Evolutionary conservation across 1,140 invertebrate species (phyloP), one percentile per base, ranked within the genome.

Genomic region (Paramacrobiotus metropolitanus): DNA sequence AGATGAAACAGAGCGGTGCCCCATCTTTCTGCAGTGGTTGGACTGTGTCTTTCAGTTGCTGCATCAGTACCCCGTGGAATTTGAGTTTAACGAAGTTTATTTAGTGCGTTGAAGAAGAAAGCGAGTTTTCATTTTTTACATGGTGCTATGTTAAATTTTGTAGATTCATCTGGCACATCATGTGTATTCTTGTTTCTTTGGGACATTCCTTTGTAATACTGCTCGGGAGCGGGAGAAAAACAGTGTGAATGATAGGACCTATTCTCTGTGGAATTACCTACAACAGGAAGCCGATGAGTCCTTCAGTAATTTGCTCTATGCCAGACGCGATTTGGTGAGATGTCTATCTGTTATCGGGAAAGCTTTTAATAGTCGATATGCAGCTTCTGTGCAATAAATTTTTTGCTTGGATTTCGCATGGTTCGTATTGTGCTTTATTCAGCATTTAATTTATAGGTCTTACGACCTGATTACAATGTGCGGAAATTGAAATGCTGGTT

Each of bases 11-110:
- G 91, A 97, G 74, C 77, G 84, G 61, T 91, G 87, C 71, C 94
- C 94, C 20, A 87, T 97, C 63, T 98, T 98, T 76, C 75, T 97
- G 44, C 93, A 97, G 72, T 98, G 91, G 88, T 77, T 97, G 2
- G 93, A 98, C 70, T 88, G 90, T 69, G 84, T 97, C 0, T 85
- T 94, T 76, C 93, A 98, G 74, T 76, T 97, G 55, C 78, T 85
- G 64, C 67, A 74, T 64, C 89, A 96, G 75, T 94, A 87, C 74
- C 86, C 87, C 2, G 87, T 85, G 72, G 82, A 82, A 68, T 98
- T 98, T 76, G 85, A 97, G 77, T 96, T 96, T 75, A 93, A 89
- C 66, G 79, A 85, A 64, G 81, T 82, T 18, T 96, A 87, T 74
- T 77, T 98, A 75, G 92, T 94, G 70, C 80, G 79, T 67, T n/a